Evolutionary conservation across 2,888 invertebrate genomes (phyloP).

Genomic region (Dione juno): DNA sequence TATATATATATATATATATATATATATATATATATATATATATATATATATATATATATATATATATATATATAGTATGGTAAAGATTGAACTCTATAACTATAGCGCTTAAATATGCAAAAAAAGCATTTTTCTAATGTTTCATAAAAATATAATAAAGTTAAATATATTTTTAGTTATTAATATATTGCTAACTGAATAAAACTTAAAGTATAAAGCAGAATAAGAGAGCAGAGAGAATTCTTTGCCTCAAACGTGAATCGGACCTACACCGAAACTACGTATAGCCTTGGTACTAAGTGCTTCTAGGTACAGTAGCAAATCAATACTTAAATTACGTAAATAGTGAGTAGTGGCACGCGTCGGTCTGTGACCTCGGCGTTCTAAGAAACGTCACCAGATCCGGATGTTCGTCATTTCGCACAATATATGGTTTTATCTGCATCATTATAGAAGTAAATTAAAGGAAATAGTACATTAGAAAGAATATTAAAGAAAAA

Average conservation of each 20-base stretch:
- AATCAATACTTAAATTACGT: conserved; percentile 18
- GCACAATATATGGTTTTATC: conserved; percentile 29
- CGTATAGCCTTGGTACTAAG: neutral
- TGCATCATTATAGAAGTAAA: conserved; percentile 19
- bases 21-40: too few species aligned
- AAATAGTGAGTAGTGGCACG: conserved; percentile 34
- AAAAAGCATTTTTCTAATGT: too few species aligned
- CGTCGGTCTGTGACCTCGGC: conserved; percentile 42
- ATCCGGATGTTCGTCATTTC: conserved; percentile 26
- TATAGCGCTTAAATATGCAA: too few species aligned
- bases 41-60: too few species aligned
- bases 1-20: too few species aligned
- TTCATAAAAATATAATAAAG: too few species aligned
- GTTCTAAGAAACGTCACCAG: conserved; percentile 40
- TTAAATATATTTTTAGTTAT: too few species aligned
- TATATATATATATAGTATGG: too few species aligned
- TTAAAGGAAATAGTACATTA: neutral
- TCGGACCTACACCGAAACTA: neutral
- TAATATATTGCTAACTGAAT: too few species aligned
- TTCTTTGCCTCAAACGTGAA: neutral
- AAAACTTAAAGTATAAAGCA: too few species aligned
- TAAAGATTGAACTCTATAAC: too few species aligned
- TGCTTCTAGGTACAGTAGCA: neutral
- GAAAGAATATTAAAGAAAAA: neutral
- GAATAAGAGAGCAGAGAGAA: too few species aligned